phyloP scores from a whole-genome alignment of 1,140 invertebrate species.

The Platorchestia sp. region DNA sequence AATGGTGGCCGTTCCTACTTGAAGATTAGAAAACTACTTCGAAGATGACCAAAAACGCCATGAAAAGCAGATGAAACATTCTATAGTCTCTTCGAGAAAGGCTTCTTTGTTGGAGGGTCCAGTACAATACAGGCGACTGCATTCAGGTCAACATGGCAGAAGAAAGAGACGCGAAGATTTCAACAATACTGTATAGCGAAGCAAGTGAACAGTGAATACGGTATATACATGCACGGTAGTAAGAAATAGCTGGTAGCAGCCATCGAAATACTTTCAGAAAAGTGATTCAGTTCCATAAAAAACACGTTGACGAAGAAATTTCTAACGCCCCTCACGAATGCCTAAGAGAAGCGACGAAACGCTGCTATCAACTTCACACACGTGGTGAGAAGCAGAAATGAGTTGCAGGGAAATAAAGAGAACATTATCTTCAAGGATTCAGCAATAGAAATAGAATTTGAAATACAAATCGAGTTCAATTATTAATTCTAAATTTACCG shows the following conservation, averaged over 20 bases:
- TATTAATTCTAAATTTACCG: too few relatives aligned
- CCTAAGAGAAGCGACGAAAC: too few relatives aligned
- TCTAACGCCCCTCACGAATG: too few relatives aligned
- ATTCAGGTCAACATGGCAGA: background rate
- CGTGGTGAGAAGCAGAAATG: too few relatives aligned
- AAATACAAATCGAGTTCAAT: too few relatives aligned
- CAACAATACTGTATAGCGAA: too few relatives aligned
- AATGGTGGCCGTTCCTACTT: slow-evolving; percentile 23
- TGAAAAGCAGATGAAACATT: slow-evolving; percentile 16
- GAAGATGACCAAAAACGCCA: slow-evolving; percentile 28
- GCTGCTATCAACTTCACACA: too few relatives aligned
- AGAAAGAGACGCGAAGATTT: background rate
- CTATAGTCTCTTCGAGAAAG: background rate
- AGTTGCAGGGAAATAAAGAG: too few relatives aligned
- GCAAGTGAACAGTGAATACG: background rate
- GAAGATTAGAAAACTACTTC: slow-evolving; percentile 46
- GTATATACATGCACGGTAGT: background rate
- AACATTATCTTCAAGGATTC: too few relatives aligned
- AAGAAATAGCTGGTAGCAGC: background rate
- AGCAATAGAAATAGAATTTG: too few relatives aligned
- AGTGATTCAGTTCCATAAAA: background rate
- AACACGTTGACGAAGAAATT: background rate
- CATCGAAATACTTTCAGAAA: background rate
- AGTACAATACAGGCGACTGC: background rate
- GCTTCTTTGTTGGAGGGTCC: background rate